Percentiles rank a stretch among this genome's conserved stretches.
Conservation (phyloP, 2,113 vertebrate genomes). For the Alectura lathami region DNA sequence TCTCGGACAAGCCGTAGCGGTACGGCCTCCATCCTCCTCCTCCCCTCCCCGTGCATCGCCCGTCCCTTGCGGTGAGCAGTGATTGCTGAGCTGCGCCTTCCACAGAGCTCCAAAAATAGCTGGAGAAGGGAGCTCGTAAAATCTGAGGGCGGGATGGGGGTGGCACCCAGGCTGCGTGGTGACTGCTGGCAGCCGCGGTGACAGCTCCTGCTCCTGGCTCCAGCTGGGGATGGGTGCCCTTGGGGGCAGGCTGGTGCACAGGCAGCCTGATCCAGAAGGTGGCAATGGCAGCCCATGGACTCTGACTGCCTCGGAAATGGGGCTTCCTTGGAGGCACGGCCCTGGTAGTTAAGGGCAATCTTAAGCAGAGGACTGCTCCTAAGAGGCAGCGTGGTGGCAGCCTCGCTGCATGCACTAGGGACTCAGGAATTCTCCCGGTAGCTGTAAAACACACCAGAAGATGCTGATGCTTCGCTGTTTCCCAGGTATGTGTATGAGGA, state of each 20-base stretch:
- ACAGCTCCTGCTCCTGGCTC: not conserved
- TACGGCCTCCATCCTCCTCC: not conserved
- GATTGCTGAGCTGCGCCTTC: not conserved
- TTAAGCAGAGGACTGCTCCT: not conserved
- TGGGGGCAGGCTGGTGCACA: not conserved
- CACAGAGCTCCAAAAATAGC: not conserved
- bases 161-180: not conserved
- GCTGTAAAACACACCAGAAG: not conserved
- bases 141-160: rapidly evolving
- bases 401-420: rapidly evolving
- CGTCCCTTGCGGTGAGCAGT: no score
- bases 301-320: not conserved
- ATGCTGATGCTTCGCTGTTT: not conserved
- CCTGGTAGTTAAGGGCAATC: rapidly evolving
- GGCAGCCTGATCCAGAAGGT: conserved; percentile 20
- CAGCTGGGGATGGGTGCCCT: not conserved
- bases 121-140: not conserved
- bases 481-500: rapidly evolving
- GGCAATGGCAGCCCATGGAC: conserved; percentile 50
- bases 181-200: not conserved
- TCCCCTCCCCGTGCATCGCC: no score
- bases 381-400: not conserved
- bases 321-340: not conserved
- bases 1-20: no score
- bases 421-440: not conserved